Conservation (phyloP, 1,140 invertebrate genomes). For the Orussus abietinus region DNA sequence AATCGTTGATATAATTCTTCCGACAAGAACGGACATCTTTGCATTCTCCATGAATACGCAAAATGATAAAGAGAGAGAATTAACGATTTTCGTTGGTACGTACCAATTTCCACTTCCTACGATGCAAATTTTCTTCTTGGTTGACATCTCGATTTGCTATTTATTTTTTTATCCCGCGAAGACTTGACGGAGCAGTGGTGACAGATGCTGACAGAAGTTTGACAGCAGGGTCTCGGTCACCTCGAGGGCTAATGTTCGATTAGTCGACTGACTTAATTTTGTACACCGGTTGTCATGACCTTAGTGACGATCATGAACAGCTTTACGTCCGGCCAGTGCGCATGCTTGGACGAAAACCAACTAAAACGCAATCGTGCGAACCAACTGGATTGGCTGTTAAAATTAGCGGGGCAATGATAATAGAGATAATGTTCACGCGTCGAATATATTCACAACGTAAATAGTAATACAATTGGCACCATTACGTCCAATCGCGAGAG, state of each 20-base stretch:
- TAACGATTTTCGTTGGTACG: too few species aligned
- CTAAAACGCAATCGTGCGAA: conserved; percentile 23
- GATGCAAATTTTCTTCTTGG: conserved; percentile 59
- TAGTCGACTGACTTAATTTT: conserved; percentile 33
- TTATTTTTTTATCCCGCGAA: conserved; percentile 1
- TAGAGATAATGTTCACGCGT: conserved; percentile 21
- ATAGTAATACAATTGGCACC: too few species aligned
- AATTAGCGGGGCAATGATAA: conserved; percentile 43
- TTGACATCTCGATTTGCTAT: conserved; percentile 24
- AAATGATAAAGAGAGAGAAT: too few species aligned
- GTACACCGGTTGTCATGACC: conserved; percentile 36
- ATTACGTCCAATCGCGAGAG: too few species aligned
- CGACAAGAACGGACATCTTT: too few species aligned
- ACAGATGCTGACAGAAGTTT: neutral
- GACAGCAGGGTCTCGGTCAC: conserved; percentile 18
- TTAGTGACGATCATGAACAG: conserved; percentile 34
- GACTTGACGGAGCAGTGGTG: neutral
- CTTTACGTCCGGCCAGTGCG: conserved; percentile 30
- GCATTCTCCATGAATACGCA: too few species aligned
- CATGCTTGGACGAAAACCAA: conserved; percentile 43
- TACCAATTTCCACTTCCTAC: conserved; percentile 72
- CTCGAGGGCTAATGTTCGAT: conserved; percentile 17
- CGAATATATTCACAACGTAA: too few species aligned
- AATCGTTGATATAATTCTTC: too few species aligned
- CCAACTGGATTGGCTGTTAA: conserved; percentile 32